Evolutionary conservation across 2,888 invertebrate species (phyloP).

Genomic region (Unio delphinus): DNA sequence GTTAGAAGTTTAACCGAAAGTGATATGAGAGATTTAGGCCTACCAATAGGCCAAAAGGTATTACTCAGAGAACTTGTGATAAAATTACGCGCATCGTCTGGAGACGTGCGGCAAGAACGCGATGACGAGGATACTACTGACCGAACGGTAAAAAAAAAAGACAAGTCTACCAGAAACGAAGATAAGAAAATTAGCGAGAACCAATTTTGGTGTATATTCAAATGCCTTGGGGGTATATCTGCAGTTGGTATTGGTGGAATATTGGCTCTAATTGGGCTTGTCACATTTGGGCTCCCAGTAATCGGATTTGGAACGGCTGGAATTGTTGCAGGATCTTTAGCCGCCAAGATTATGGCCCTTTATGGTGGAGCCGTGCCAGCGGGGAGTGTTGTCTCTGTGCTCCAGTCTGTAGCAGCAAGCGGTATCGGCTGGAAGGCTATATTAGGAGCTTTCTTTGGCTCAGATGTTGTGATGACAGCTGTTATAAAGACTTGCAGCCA

Average conservation of each 20-base stretch:
- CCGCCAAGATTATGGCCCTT: neutral
- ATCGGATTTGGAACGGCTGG: constrained; percentile 1
- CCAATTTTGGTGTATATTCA: constrained; percentile 2
- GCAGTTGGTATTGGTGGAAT: neutral
- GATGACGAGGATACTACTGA: too few species aligned
- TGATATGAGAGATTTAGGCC: too few species aligned
- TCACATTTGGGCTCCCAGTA: neutral
- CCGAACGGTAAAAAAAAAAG: too few species aligned
- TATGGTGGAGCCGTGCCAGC: neutral
- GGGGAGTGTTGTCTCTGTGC: neutral
- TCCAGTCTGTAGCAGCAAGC: neutral
- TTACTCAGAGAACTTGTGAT: too few species aligned
- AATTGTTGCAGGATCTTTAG: neutral
- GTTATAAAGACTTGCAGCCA: neutral
- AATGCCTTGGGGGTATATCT: constrained; percentile 1
- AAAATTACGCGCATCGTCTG: too few species aligned
- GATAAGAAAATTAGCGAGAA: neutral
- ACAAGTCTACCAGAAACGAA: too few species aligned
- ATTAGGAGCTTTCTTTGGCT: constrained; percentile 1
- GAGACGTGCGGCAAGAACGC: too few species aligned
- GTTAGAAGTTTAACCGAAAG: too few species aligned
- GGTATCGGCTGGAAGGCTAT: constrained; percentile 1
- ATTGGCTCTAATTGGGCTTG: neutral
- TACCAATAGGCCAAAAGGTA: too few species aligned
- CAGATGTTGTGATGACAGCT: neutral